Evolutionary conservation across 2,113 vertebrate species (phyloP).

Genomic region (Antechinus stuartii): DNA sequence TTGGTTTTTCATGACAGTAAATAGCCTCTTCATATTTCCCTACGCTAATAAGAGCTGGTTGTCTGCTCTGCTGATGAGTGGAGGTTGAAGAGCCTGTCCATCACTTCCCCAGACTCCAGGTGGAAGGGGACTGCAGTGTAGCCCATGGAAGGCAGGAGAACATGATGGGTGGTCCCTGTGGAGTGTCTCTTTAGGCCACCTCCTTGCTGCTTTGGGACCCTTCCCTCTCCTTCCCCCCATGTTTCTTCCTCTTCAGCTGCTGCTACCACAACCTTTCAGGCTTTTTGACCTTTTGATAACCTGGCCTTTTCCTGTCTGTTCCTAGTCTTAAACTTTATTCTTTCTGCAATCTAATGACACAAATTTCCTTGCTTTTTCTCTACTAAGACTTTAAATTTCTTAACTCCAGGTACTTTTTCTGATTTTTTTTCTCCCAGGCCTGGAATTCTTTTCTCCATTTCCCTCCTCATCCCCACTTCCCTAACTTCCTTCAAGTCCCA

Average conservation of each 20-base stretch:
- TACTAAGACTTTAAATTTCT: not conserved
- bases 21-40: slow-evolving; percentile 92
- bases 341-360: not conserved
- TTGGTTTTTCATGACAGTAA: slow-evolving; percentile 89
- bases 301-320: not conserved
- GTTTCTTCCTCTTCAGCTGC: not conserved
- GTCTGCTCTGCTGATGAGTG: slow-evolving; percentile 92
- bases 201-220: not conserved
- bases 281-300: not conserved
- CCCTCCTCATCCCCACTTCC: too few species aligned
- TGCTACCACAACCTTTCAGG: not conserved
- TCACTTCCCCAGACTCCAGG: not conserved
- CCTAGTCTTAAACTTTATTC: not conserved
- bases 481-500: too few species aligned
- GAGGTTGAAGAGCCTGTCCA: slow-evolving; percentile 38
- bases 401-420: not conserved
- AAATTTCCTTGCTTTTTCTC: not conserved
- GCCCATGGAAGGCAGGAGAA: not conserved
- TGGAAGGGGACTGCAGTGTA: not conserved
- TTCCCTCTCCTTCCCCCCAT: not conserved
- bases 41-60: slow-evolving; percentile 87
- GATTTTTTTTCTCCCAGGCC: not conserved
- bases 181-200: not conserved
- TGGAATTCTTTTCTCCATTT: not conserved
- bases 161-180: not conserved